A percentile compares a stretch with the other conserved stretches of the same genome.
Evolutionary conservation across 2,888 invertebrate genomes (phyloP).

Genomic region (Thera britannica): DNA sequence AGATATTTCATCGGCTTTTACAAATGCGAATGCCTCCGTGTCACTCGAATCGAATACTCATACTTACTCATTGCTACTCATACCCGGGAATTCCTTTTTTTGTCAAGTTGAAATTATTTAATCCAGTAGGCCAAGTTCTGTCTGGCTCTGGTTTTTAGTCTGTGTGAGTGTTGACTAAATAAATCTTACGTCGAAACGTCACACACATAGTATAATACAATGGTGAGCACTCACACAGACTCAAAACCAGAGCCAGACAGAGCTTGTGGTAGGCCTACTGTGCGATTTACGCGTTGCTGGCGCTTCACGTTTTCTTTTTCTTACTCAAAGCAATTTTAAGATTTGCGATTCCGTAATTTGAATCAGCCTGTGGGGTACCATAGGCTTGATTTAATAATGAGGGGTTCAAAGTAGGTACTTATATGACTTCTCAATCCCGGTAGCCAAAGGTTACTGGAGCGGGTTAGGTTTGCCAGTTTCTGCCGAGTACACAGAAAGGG

Average conservation of each 20-base stretch:
- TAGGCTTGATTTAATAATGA: slow-evolving; percentile 39
- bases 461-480: slow-evolving; percentile 47
- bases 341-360: slow-evolving; percentile 34
- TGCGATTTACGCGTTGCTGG: slow-evolving; percentile 35
- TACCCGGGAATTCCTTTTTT: slow-evolving; percentile 41
- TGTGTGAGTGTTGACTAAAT: too few relatives aligned
- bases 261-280: too few relatives aligned
- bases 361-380: slow-evolving; percentile 21
- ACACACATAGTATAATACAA: too few relatives aligned
- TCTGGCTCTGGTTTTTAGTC: too few relatives aligned
- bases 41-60: slow-evolving; percentile 44
- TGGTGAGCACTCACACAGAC: too few relatives aligned
- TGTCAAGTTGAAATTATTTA: slow-evolving; percentile 46
- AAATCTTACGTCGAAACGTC: too few relatives aligned
- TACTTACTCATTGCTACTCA: slow-evolving; percentile 43
- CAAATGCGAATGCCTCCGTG: slow-evolving; percentile 59
- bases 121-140: slow-evolving; percentile 25
- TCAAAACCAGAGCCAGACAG: too few relatives aligned
- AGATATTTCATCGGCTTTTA: slow-evolving; percentile 67
- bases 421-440: slow-evolving; percentile 34
- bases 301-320: slow-evolving; percentile 15
- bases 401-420: slow-evolving; percentile 11
- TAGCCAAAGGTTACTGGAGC: slow-evolving; percentile 47
- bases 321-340: slow-evolving; percentile 32
- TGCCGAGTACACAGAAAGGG: slow-evolving; percentile 60